phyloP scores from a whole-genome alignment of 1,140 invertebrate genomes.

The Zophobas atratus region DNA sequence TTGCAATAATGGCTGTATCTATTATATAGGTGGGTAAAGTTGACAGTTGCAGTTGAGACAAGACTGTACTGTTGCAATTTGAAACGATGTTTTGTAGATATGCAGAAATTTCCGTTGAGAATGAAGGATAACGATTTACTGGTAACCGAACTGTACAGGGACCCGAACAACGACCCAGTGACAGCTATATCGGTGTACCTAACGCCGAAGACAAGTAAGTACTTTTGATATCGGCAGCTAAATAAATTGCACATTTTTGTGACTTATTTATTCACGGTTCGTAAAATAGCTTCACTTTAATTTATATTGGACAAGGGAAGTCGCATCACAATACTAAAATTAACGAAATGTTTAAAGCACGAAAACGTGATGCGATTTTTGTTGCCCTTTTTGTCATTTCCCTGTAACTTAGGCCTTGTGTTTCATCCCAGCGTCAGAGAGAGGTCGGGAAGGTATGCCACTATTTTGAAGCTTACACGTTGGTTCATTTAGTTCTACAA shows the following conservation, averaged over 20 bases:
- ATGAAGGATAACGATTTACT: constrained; percentile 99
- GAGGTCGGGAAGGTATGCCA: constrained; percentile 71
- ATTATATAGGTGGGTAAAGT: constrained; percentile 88
- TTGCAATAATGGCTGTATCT: constrained; percentile 96
- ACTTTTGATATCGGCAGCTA: neutral
- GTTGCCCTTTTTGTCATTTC: constrained; percentile 48
- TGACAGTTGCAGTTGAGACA: too few species aligned
- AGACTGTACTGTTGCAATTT: too few species aligned
- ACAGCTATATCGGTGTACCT: constrained; percentile 99
- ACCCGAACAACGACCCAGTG: constrained; percentile 95
- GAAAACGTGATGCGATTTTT: constrained; percentile 4
- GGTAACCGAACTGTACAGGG: constrained; percentile 96
- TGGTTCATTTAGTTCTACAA: constrained; percentile 49
- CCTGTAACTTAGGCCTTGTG: constrained; percentile 66
- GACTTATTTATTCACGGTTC: constrained; percentile 34
- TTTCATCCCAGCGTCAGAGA: constrained; percentile 73
- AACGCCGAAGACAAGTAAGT: constrained; percentile 96
- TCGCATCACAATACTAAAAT: too few species aligned
- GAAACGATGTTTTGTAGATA: constrained; percentile 78
- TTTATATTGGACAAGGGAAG: neutral
- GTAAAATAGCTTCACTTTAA: constrained; percentile 44
- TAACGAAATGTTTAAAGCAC: too few species aligned
- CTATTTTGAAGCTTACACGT: constrained; percentile 58
- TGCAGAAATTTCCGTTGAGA: constrained; percentile 98
- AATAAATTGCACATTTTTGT: constrained; percentile 32